Evolutionary conservation across 2,797 vertebrate genomes (phyloP).

Genomic region (Halcyon smyrnensis): DNA sequence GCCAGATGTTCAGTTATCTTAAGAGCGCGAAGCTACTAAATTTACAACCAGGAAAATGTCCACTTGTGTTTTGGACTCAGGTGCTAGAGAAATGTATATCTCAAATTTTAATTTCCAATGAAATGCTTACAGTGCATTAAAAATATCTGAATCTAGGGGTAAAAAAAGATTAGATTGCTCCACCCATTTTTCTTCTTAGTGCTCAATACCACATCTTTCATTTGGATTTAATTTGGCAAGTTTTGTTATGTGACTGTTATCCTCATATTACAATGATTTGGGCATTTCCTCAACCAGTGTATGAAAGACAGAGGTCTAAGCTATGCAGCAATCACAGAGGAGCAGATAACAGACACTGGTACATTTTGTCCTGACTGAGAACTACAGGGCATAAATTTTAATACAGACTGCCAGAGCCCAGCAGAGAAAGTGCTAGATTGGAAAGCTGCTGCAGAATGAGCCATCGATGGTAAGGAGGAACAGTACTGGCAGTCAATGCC

Average conservation of each 20-base stretch:
- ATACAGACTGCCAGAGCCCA: neutral
- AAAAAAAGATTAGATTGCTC: neutral
- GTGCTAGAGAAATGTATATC: neutral
- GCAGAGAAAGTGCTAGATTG: neutral
- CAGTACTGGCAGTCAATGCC: neutral
- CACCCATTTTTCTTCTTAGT: neutral
- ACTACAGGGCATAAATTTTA: neutral
- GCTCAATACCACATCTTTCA: neutral
- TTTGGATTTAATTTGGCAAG: constrained; percentile 1
- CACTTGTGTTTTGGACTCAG: neutral
- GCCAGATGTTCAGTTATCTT: neutral
- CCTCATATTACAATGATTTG: neutral
- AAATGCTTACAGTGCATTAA: neutral
- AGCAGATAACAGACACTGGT: neutral
- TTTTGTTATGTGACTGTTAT: neutral
- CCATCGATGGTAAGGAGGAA: neutral
- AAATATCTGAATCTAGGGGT: neutral
- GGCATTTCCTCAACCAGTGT: neutral
- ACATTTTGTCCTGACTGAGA: neutral
- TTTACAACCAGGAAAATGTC: neutral
- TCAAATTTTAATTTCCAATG: neutral
- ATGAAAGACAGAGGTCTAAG: neutral
- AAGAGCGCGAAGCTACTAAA: neutral
- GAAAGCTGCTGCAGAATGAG: neutral
- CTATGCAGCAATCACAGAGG: neutral